Evolutionary conservation across 2,888 invertebrate genomes (phyloP).

Genomic region (Lepas anatifera): DNA sequence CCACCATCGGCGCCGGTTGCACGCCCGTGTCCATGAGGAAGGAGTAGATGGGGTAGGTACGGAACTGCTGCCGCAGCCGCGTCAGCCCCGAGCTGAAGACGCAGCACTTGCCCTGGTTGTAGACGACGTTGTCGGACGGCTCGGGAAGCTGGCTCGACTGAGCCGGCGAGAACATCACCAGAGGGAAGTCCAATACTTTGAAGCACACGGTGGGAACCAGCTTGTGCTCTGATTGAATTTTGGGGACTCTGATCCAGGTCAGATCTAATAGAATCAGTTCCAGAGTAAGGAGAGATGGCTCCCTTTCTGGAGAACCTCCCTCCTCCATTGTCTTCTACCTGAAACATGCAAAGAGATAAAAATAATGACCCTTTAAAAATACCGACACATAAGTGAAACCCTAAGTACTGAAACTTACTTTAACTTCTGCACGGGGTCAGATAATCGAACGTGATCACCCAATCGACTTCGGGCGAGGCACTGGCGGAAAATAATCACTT

Average conservation of each 20-base stretch:
- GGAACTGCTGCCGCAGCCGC: background rate
- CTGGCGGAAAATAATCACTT: too few relatives aligned
- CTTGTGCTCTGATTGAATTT: background rate
- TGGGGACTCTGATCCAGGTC: background rate
- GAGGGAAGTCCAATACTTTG: background rate
- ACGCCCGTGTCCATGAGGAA: background rate
- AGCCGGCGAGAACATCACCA: background rate
- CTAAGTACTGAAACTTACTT: too few relatives aligned
- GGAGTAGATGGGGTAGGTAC: background rate
- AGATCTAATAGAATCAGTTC: background rate
- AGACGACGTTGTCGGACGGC: background rate
- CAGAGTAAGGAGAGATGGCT: background rate
- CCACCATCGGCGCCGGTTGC: background rate
- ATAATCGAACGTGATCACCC: too few relatives aligned
- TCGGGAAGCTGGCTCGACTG: too few relatives aligned
- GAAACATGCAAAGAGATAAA: too few relatives aligned
- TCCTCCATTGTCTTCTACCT: conserved; percentile 9
- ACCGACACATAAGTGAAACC: too few relatives aligned
- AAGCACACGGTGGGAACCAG: background rate
- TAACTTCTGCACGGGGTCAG: too few relatives aligned
- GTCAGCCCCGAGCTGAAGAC: background rate
- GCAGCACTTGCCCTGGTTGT: background rate
- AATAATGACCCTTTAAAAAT: too few relatives aligned
- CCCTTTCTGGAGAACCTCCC: background rate
- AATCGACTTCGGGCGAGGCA: too few relatives aligned